phyloP scores from a whole-genome alignment of 2,797 vertebrate genomes.

The Philypnodon macrostomus region DNA sequence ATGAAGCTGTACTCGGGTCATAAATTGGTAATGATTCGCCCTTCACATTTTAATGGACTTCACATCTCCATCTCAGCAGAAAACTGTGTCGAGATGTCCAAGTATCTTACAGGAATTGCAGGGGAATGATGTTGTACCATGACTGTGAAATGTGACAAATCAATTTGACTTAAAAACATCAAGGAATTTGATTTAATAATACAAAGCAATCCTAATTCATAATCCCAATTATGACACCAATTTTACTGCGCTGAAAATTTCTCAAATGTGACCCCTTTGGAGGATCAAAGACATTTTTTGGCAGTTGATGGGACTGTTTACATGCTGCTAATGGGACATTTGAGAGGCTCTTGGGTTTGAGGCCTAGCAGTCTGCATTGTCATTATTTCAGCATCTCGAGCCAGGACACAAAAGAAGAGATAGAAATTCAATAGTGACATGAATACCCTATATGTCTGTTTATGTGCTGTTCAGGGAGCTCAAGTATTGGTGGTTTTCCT shows the following conservation, averaged over 20 bases:
- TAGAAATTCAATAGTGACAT: slow-evolving; percentile 14
- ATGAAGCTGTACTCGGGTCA: slow-evolving; percentile 58
- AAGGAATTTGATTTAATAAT: too few relatives aligned
- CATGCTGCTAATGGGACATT: slow-evolving; percentile 46
- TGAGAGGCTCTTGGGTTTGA: slow-evolving; percentile 47
- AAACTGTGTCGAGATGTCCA: slow-evolving; percentile 20
- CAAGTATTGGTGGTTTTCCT: slow-evolving; percentile 15
- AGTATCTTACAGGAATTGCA: slow-evolving; percentile 28
- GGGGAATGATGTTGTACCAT: slow-evolving; percentile 45
- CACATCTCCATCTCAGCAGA: slow-evolving; percentile 29
- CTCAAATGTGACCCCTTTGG: slow-evolving; percentile 44
- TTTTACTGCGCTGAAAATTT: too few relatives aligned
- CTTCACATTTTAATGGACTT: slow-evolving; percentile 69
- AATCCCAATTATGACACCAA: too few relatives aligned
- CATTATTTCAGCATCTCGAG: slow-evolving; percentile 32
- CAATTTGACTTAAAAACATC: too few relatives aligned
- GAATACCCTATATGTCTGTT: slow-evolving; percentile 1
- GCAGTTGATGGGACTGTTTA: slow-evolving; percentile 38
- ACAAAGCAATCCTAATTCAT: too few relatives aligned
- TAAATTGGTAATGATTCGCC: slow-evolving; percentile 69
- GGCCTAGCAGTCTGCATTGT: slow-evolving; percentile 16
- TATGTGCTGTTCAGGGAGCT: slow-evolving; percentile 4
- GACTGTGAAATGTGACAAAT: too few relatives aligned
- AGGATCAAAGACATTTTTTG: slow-evolving; percentile 61
- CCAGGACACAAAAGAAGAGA: slow-evolving; percentile 6